phyloP scores from a whole-genome alignment of 2,888 invertebrate species.

The Xanthorhoe designata region DNA sequence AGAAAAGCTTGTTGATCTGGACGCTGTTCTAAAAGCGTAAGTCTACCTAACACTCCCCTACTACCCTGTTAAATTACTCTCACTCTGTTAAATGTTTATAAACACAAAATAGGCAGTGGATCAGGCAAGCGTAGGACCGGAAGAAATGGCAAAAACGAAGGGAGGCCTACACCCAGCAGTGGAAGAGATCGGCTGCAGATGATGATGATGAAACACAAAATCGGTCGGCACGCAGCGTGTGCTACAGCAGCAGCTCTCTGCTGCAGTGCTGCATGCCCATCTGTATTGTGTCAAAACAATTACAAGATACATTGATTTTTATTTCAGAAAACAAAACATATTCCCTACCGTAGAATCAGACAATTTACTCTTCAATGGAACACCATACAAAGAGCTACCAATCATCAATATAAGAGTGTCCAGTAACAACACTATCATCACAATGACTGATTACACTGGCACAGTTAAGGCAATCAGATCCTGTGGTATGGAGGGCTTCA shows the following conservation, averaged over 20 bases:
- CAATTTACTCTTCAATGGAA: constrained; percentile 89
- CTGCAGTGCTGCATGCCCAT: too few relatives aligned
- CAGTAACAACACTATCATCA: constrained; percentile 95
- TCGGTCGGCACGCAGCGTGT: too few relatives aligned
- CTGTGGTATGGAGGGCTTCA: constrained; percentile 97
- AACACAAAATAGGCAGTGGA: too few relatives aligned
- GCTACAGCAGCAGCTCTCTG: too few relatives aligned
- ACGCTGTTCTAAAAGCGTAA: constrained; percentile 87
- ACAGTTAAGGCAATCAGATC: constrained; percentile 87
- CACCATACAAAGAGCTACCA: constrained; percentile 92
- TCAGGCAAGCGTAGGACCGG: too few relatives aligned
- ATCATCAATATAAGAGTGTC: constrained; percentile 93
- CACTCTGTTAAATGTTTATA: too few relatives aligned
- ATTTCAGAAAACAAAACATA: constrained; percentile 86
- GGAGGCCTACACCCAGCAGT: too few relatives aligned
- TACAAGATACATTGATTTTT: background rate
- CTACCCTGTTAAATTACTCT: too few relatives aligned
- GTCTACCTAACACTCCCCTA: constrained; percentile 39
- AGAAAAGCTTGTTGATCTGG: constrained; percentile 90
- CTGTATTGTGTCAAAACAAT: background rate
- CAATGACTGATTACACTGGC: constrained; percentile 90
- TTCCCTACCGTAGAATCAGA: constrained; percentile 92
- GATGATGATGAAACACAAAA: too few relatives aligned
- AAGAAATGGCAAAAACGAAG: too few relatives aligned
- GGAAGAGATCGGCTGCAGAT: too few relatives aligned